Evolutionary conservation across 1,140 invertebrate genomes (phyloP).

Genomic region (Brachionus rotundiformis): DNA sequence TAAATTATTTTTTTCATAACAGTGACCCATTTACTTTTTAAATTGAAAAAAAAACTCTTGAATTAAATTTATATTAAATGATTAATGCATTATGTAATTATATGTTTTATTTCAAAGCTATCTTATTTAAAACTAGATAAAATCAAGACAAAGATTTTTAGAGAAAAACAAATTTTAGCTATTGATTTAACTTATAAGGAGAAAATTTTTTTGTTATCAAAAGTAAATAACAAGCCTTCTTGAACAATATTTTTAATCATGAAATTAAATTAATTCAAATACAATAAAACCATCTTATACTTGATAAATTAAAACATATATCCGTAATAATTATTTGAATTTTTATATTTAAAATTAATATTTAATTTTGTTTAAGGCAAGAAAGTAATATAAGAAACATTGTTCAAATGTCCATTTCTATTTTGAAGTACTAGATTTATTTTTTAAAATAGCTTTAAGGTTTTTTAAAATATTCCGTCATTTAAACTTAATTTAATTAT

Average conservation of each 20-base stretch:
- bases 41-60: not conserved
- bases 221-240: not conserved
- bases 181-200: not conserved
- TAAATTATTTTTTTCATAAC: not conserved
- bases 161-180: not conserved
- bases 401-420: no score
- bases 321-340: not conserved
- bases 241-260: not conserved
- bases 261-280: not conserved
- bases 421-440: no score
- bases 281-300: not conserved
- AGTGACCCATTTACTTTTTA: not conserved
- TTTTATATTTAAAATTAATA: not conserved
- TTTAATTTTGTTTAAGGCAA: no score
- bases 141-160: not conserved
- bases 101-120: no score
- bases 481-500: no score
- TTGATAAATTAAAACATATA: not conserved
- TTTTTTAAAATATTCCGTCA: no score
- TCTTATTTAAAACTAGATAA: no score
- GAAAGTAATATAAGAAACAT: no score
- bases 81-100: no score
- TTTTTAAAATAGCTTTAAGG: not conserved
- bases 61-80: no score
- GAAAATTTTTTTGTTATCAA: not conserved